Percentiles rank a stretch among this genome's conserved stretches.
phyloP scores from a whole-genome alignment of 1,140 invertebrate species.

The Cydia amplana region DNA sequence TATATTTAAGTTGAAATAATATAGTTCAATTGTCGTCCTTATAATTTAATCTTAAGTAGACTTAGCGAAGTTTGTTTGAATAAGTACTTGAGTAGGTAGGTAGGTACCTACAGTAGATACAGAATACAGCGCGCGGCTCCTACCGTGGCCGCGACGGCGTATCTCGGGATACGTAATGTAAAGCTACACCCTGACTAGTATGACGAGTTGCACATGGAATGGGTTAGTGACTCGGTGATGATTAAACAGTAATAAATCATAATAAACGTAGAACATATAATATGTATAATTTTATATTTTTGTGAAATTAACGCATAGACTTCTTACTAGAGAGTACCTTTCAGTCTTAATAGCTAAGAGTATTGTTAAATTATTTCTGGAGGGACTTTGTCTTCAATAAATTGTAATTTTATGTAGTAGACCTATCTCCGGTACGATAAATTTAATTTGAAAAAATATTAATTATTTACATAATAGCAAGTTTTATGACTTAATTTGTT shows the following conservation, averaged over 20 bases:
- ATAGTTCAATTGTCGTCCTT: constrained; percentile 56
- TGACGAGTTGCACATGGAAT: constrained; percentile 64
- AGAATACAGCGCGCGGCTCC: constrained; percentile 46
- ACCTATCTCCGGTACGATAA: constrained; percentile 58
- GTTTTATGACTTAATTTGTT: constrained; percentile 48
- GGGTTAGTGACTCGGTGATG: constrained; percentile 49
- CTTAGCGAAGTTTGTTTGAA: constrained; percentile 47
- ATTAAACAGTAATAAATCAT: constrained; percentile 49
- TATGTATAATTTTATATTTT: constrained; percentile 39
- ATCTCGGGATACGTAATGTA: constrained; percentile 49
- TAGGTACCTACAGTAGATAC: constrained; percentile 43
- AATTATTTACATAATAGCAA: constrained; percentile 55
- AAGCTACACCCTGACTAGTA: constrained; percentile 67
- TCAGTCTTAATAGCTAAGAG: constrained; percentile 75
- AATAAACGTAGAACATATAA: constrained; percentile 39
- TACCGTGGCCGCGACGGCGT: constrained; percentile 36
- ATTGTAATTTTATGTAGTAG: constrained; percentile 58
- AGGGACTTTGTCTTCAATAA: constrained; percentile 72
- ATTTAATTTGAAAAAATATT: constrained; percentile 63
- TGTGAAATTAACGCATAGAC: constrained; percentile 38
- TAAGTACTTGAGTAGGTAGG: constrained; percentile 43
- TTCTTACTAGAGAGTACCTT: constrained; percentile 50
- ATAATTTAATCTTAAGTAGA: constrained; percentile 47
- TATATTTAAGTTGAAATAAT: constrained; percentile 71
- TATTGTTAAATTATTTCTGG: constrained; percentile 72